Evolutionary conservation across 2,113 vertebrate species (phyloP).

Genomic region (Oreochromis aureus): DNA sequence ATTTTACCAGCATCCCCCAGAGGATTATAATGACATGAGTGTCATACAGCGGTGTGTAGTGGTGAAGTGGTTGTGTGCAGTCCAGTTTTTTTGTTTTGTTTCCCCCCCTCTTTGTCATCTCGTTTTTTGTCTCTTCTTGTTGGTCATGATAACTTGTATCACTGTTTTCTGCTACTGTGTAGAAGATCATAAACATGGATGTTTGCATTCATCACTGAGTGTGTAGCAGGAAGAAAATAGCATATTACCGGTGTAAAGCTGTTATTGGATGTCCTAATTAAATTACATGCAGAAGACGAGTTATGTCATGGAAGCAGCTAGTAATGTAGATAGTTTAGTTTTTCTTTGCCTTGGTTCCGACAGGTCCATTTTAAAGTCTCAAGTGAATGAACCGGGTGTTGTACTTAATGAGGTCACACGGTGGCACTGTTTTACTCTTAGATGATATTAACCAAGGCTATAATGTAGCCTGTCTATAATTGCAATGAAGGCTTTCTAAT

Average conservation of each 20-base stretch:
- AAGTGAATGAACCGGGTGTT: slow-evolving; percentile 4
- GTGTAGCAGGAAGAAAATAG: neutral
- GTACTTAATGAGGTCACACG: slow-evolving; percentile 24
- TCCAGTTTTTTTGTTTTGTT: neutral
- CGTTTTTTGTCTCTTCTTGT: slow-evolving; percentile 1
- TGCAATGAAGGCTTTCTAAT: slow-evolving; percentile 6
- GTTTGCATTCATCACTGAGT: neutral
- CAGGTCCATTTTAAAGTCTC: neutral
- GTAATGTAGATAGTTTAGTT: neutral
- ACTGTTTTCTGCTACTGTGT: neutral
- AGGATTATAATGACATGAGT: neutral
- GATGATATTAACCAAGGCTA: neutral
- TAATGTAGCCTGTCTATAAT: slow-evolving; percentile 9
- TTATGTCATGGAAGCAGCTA: slow-evolving; percentile 1
- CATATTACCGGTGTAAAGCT: neutral
- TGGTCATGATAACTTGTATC: neutral
- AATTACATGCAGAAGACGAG: slow-evolving; percentile 13
- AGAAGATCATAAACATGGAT: neutral
- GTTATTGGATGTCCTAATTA: neutral
- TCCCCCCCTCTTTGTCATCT: neutral
- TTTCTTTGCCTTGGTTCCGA: neutral
- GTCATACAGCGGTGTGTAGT: slow-evolving; percentile 17
- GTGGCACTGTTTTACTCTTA: slow-evolving; percentile 51
- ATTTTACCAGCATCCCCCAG: slow-evolving; percentile 24
- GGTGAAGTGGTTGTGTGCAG: slow-evolving; percentile 17